A percentile compares a stretch with the other conserved stretches of the same genome.
phyloP scores from a whole-genome alignment of 2,888 invertebrate genomes.

The Tipula lateralis region DNA sequence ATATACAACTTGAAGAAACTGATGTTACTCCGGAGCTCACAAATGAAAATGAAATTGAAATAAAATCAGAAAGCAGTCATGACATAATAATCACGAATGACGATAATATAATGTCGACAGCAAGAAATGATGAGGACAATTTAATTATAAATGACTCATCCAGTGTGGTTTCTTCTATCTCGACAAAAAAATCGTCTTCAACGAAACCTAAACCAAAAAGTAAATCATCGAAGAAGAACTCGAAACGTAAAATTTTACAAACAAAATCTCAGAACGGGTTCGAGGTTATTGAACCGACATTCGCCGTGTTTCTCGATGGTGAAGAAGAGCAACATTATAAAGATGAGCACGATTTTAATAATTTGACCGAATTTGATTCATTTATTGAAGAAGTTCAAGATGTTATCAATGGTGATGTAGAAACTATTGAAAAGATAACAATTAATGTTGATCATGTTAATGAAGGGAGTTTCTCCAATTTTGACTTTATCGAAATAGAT shows the following conservation, averaged over 20 bases:
- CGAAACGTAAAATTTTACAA: slow-evolving; percentile 4
- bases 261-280: not conserved
- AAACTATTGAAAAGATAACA: not conserved
- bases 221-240: not conserved
- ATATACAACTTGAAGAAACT: not conserved
- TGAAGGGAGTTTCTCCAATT: not conserved
- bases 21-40: not conserved
- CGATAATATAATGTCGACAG: not conserved
- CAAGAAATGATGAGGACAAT: not conserved
- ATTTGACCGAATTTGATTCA: not conserved
- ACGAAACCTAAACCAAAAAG: not conserved
- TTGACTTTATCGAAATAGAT: not conserved
- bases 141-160: not conserved
- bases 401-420: not conserved
- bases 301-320: not conserved
- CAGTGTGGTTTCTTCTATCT: not conserved
- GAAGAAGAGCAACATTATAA: not conserved
- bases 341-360: not conserved
- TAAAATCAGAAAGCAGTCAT: not conserved
- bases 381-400: not conserved
- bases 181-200: not conserved
- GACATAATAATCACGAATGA: not conserved
- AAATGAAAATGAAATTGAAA: not conserved
- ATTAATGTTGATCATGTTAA: not conserved
- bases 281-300: slow-evolving; percentile 29